phyloP scores from a whole-genome alignment of 1,140 invertebrate species.

The Schlechtendalia chinensis region DNA sequence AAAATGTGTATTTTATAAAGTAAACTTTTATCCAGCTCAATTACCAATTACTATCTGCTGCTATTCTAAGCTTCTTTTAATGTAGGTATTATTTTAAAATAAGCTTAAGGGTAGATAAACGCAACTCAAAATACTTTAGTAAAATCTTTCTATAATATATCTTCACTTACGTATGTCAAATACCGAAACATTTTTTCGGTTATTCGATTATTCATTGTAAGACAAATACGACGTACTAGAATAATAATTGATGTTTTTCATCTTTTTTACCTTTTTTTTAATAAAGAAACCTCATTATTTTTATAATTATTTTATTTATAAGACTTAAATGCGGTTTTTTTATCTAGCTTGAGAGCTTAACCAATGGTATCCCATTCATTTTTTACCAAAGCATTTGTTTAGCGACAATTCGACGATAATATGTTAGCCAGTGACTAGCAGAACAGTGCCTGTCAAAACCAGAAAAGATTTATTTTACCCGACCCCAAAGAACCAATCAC shows the following conservation, averaged over 20 bases:
- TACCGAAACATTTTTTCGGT: background rate
- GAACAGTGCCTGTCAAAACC: constrained; percentile 20
- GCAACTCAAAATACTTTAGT: background rate
- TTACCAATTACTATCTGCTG: no score
- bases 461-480: constrained; percentile 15
- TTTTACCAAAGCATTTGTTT: constrained; percentile 6
- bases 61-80: no score
- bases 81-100: no score
- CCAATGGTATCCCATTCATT: background rate
- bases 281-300: background rate
- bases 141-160: background rate
- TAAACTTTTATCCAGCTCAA: no score
- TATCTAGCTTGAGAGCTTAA: background rate
- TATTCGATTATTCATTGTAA: background rate
- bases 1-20: no score
- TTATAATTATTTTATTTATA: no score
- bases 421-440: no score
- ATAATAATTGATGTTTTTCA: constrained; percentile 6
- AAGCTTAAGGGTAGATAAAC: no score
- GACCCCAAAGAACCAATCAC: constrained; percentile 8
- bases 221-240: background rate
- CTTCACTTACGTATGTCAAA: background rate
- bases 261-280: constrained; percentile 13
- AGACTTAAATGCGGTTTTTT: background rate
- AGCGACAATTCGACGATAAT: constrained; percentile 17